Conservation (phyloP, 2,888 invertebrate genomes). For the Mactromeris polynyma region DNA sequence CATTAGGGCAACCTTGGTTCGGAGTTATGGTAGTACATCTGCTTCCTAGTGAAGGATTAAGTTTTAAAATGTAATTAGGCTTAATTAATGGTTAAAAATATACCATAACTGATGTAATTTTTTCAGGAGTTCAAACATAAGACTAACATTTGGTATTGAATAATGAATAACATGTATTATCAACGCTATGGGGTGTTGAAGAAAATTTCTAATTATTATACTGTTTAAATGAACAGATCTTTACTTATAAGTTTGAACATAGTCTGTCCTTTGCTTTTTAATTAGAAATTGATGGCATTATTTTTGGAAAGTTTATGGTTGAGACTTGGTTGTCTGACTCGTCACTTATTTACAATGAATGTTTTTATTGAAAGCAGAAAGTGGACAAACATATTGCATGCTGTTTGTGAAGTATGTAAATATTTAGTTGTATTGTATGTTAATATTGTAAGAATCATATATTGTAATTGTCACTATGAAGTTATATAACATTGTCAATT, state of each 20-base stretch:
- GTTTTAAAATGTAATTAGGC: too few species aligned
- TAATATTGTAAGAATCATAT: background rate
- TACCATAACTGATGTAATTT: too few species aligned
- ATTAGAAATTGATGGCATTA: background rate
- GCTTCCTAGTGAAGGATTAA: background rate
- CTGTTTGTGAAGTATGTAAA: slow-evolving; percentile 2
- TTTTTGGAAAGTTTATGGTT: background rate
- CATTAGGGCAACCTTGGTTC: background rate
- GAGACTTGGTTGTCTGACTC: background rate
- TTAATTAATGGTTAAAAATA: too few species aligned
- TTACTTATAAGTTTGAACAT: background rate
- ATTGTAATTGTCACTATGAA: background rate
- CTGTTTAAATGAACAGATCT: background rate
- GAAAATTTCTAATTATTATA: too few species aligned
- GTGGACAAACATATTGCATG: background rate
- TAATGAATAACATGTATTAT: too few species aligned
- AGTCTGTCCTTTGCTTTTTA: background rate
- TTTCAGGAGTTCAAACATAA: too few species aligned
- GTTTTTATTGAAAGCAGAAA: background rate
- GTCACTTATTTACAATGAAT: background rate
- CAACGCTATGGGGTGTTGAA: too few species aligned
- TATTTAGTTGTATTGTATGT: background rate
- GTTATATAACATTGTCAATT: too few species aligned
- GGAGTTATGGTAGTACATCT: background rate
- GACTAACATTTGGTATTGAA: too few species aligned